Evolutionary conservation across 2,797 vertebrate genomes (phyloP).

Genomic region (Chelon auratus): DNA sequence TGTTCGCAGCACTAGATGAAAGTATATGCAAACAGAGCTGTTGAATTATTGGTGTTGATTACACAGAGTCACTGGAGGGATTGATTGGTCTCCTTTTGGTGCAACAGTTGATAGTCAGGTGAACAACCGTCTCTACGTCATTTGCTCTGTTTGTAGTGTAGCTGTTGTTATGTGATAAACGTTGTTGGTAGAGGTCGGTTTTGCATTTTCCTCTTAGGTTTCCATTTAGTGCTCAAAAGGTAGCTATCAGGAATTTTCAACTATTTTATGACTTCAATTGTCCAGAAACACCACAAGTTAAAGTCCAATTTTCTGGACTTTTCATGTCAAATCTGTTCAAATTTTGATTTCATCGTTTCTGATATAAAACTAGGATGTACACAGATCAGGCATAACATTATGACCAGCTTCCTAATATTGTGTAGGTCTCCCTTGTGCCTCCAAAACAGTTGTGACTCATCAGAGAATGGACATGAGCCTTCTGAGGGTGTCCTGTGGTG

Average conservation of each 20-base stretch:
- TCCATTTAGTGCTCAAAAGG: not conserved
- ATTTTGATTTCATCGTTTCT: too few species aligned
- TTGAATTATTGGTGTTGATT: conserved; percentile 70
- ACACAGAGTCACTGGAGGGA: conserved; percentile 49
- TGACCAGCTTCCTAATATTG: too few species aligned
- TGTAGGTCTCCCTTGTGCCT: too few species aligned
- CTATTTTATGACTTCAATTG: not conserved
- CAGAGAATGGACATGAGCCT: too few species aligned
- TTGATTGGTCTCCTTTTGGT: conserved; percentile 44
- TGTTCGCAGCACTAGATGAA: conserved; percentile 65
- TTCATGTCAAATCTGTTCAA: too few species aligned
- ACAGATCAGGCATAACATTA: too few species aligned
- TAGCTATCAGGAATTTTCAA: not conserved
- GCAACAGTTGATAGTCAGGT: conserved; percentile 51
- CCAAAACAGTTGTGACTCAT: too few species aligned
- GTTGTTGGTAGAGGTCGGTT: not conserved
- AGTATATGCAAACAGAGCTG: conserved; percentile 62
- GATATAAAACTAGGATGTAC: too few species aligned
- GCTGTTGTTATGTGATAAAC: not conserved
- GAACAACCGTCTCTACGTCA: not conserved
- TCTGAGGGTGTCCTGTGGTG: too few species aligned
- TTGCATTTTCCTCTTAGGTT: not conserved
- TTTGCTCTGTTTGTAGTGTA: not conserved
- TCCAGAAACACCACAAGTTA: not conserved
- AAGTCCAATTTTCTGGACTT: not conserved